A percentile compares a stretch with the other conserved stretches of the same genome.
Evolutionary conservation across 2,113 vertebrate genomes (phyloP).

Genomic region (Nettapus auritus): DNA sequence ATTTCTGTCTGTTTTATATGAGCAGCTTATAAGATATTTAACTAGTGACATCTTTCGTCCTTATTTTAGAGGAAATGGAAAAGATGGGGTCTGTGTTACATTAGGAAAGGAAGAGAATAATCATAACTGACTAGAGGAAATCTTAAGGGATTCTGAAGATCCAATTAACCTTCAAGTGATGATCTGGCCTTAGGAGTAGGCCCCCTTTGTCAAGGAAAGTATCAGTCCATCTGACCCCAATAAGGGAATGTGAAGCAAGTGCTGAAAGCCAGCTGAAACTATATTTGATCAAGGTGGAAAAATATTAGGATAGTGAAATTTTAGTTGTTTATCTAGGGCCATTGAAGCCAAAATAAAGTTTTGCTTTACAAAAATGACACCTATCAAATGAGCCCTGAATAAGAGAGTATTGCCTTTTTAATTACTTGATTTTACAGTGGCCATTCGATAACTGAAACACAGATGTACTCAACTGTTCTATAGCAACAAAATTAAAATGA

Average conservation of each 20-base stretch:
- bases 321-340: not conserved
- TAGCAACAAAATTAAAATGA: not conserved
- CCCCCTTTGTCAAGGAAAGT: not conserved
- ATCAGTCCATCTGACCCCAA: not conserved
- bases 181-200: not conserved
- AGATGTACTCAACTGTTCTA: not conserved
- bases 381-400: not conserved
- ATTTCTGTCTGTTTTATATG: not conserved
- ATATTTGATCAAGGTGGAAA: not conserved
- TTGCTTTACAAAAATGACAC: not conserved
- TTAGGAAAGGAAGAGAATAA: not conserved
- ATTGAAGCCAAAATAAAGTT: not conserved
- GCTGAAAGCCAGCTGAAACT: not conserved
- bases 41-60: not conserved
- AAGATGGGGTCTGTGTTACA: not conserved
- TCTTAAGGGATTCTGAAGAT: not conserved
- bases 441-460: not conserved
- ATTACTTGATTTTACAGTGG: not conserved
- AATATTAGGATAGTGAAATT: not conserved
- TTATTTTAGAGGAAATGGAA: not conserved
- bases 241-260: not conserved
- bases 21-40: not conserved
- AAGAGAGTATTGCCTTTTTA: not conserved
- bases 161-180: not conserved
- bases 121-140: not conserved